Conservation (phyloP, 2,888 invertebrate species). For the Tetragonula carbonaria region DNA sequence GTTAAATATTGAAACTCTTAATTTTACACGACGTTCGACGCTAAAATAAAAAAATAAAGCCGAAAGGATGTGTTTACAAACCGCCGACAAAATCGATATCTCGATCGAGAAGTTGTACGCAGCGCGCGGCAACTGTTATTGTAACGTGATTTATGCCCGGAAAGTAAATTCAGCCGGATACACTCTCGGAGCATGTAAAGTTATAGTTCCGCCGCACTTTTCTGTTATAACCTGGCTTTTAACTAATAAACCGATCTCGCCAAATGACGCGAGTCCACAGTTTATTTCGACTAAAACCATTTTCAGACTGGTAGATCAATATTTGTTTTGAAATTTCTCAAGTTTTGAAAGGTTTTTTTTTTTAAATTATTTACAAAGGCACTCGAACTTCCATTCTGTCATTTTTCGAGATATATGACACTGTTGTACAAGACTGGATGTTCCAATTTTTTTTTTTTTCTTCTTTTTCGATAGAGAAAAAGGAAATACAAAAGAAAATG, state of each 20-base stretch:
- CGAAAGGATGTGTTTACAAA: slow-evolving; percentile 21
- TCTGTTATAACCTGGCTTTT: slow-evolving; percentile 18
- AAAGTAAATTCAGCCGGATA: slow-evolving; percentile 32
- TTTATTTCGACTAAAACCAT: background rate
- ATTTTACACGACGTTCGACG: background rate
- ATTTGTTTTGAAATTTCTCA: too few species aligned
- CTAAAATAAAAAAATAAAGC: background rate
- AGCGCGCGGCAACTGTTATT: slow-evolving; percentile 30
- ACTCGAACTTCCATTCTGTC: too few species aligned
- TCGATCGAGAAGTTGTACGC: slow-evolving; percentile 29
- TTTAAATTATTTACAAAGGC: too few species aligned
- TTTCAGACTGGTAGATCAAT: background rate
- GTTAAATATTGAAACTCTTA: background rate
- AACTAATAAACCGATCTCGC: slow-evolving; percentile 31
- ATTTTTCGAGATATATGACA: too few species aligned
- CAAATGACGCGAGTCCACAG: background rate
- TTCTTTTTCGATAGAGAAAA: too few species aligned
- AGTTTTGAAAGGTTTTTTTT: too few species aligned
- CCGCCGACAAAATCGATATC: slow-evolving; percentile 22
- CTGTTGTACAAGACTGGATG: too few species aligned
- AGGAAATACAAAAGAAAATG: too few species aligned
- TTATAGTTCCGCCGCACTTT: slow-evolving; percentile 22
- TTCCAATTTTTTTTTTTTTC: too few species aligned
- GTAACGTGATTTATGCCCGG: slow-evolving; percentile 41
- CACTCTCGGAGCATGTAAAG: slow-evolving; percentile 19